A percentile compares a stretch with the other conserved stretches of the same genome.
phyloP scores from a whole-genome alignment of 1,140 invertebrate genomes.

The Cyrtorhinus lividipennis region DNA sequence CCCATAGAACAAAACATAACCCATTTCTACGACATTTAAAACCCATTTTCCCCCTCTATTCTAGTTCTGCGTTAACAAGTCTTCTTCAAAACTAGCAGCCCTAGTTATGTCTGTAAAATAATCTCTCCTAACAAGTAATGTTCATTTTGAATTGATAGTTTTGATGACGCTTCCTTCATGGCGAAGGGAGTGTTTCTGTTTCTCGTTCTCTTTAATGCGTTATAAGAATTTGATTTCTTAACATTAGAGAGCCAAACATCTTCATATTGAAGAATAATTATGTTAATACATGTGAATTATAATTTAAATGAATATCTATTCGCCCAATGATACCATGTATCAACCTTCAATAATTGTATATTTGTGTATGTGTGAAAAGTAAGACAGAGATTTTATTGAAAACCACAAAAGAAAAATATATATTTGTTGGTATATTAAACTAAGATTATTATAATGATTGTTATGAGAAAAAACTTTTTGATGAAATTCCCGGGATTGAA shows the following conservation, averaged over 20 bases:
- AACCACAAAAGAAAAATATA: neutral
- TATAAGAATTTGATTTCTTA: slow-evolving; percentile 11
- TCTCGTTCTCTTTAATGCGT: slow-evolving; percentile 18
- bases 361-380: no score
- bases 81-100: no score
- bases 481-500: no score
- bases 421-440: neutral
- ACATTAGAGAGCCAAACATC: slow-evolving; percentile 19
- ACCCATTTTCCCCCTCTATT: no score
- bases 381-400: neutral
- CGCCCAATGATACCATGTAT: slow-evolving; percentile 21
- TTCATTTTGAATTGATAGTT: no score
- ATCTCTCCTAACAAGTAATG: no score
- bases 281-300: slow-evolving; percentile 20
- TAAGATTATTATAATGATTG: neutral
- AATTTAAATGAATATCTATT: slow-evolving; percentile 18
- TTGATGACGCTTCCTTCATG: neutral
- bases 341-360: slow-evolving; percentile 15
- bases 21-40: no score
- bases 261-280: slow-evolving; percentile 25
- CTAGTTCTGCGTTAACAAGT: no score
- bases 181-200: slow-evolving; percentile 3
- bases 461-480: neutral
- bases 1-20: no score
- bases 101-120: no score